Base-by-base conservation (phyloP, 1,140 invertebrate genomes). In the Armadillidium nasatum region DNA sequence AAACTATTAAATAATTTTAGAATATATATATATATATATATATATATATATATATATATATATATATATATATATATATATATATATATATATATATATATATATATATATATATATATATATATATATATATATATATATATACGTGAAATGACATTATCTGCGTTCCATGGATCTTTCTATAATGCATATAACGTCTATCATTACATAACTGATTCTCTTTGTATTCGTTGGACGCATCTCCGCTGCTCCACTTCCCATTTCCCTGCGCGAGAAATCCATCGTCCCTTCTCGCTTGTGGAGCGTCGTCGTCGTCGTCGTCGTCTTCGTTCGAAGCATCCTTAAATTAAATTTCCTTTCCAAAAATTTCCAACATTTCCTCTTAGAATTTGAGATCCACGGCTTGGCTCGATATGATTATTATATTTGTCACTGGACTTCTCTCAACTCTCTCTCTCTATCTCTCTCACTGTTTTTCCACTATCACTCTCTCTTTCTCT, bases 301-400 rank as follows among this genome's bases (percentile, higher is more conserved):
- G 50, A 13, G 50, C 50, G 11, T 33, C 33, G 33, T 33, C 33
- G 33, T 33, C 33, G 2, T 33, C 33, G 33, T 33, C 33, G 33
- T 33, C 33, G 33, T 33, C 33, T 33, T 33, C 33, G 50, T 60
- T 60, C 50, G 50, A 60, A 60, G 50, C 50, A 19, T 60, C 50
- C 50, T 60, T 60, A 60, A 60, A 60, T 60, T 60, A 60, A 60
- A 60, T 60, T 60, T 60, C 50, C 50, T 60, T 60, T 60, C 50
- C 19, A 19, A 60, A 60, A 60, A 60, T 60, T 60, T 60, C 50
- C 50, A 60, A 60, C 50, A 60, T 60, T 60, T 60, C 50, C 50
- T 60, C 50, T 60, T 19, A 60, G 50, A 60, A 60, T 60, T 60
- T 60, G 50, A 60, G 50, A 60, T 60, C 50, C 50, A 60, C 50